Evolutionary conservation across 2,888 invertebrate genomes (phyloP).

Genomic region (Luperina testacea): DNA sequence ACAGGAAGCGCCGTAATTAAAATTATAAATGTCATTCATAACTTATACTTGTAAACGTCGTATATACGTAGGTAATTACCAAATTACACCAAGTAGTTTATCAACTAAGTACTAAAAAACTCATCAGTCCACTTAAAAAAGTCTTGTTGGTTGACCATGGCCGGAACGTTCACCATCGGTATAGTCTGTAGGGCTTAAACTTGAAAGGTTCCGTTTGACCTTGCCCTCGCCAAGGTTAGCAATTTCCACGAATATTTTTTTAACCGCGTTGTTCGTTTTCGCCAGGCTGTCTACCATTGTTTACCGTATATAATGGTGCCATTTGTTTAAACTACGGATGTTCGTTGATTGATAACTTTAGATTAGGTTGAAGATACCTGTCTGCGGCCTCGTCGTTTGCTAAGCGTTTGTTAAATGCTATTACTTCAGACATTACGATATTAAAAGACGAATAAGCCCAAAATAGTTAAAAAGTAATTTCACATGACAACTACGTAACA

Average conservation of each 20-base stretch:
- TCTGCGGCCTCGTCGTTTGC: conserved; percentile 23
- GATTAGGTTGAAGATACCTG: conserved; percentile 11
- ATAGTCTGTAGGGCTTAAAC: conserved; percentile 68
- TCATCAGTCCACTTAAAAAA: conserved; percentile 37
- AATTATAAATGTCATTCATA: conserved; percentile 33
- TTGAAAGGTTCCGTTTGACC: conserved; percentile 81
- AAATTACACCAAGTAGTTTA: conserved; percentile 26
- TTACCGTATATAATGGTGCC: conserved; percentile 63
- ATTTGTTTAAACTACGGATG: conserved; percentile 54
- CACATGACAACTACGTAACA: background rate
- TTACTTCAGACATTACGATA: conserved; percentile 4
- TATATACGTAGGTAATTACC: conserved; percentile 15
- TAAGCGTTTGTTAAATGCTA: conserved; percentile 1
- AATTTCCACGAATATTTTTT: conserved; percentile 72
- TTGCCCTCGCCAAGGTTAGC: conserved; percentile 77
- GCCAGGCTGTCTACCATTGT: conserved; percentile 70
- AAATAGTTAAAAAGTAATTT: conserved; percentile 11
- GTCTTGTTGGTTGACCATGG: conserved; percentile 57
- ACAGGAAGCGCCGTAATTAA: conserved; percentile 41
- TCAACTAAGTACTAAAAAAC: conserved; percentile 20
- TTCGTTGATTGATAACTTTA: conserved; percentile 60
- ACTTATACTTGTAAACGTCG: conserved; percentile 6
- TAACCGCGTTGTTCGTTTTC: conserved; percentile 65
- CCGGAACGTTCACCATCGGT: conserved; percentile 58
- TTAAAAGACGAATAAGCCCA: background rate